Conservation (phyloP, 2,113 vertebrate genomes). For the Lampris incognitus region DNA sequence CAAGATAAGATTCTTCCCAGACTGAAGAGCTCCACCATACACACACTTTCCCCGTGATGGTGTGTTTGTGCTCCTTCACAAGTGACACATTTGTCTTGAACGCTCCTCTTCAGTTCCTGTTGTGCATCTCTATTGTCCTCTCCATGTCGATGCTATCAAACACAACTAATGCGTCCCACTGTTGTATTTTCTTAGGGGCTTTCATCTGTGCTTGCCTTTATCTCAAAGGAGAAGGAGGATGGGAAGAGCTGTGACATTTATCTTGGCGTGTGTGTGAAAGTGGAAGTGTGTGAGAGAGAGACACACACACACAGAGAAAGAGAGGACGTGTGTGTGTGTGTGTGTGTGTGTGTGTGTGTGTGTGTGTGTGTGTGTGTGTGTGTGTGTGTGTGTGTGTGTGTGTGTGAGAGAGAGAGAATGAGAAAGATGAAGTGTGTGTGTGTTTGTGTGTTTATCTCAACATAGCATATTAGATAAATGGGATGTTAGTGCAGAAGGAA, state of each 20-base stretch:
- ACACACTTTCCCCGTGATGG: conserved; percentile 8
- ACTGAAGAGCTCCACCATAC: conserved; percentile 13
- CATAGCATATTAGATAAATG: conserved; percentile 48
- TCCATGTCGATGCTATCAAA: conserved; percentile 73
- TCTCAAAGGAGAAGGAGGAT: conserved; percentile 59
- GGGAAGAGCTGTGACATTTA: conserved; percentile 75
- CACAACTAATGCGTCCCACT: conserved; percentile 70
- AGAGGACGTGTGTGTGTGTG: conserved; percentile 15
- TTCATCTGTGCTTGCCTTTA: conserved; percentile 76
- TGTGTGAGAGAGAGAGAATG: not conserved
- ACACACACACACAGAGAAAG: not conserved
- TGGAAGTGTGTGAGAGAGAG: not conserved
- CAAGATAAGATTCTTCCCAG: conserved; percentile 22
- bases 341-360: conserved; percentile 34
- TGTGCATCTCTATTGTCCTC: conserved; percentile 67
- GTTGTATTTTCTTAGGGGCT: conserved; percentile 76
- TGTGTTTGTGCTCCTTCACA: conserved; percentile 55
- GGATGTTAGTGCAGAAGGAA: conserved; percentile 58
- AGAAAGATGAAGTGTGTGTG: not conserved
- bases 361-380: conserved; percentile 17
- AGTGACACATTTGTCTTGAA: conserved; percentile 58
- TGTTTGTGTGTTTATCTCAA: conserved; percentile 52
- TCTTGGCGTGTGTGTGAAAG: conserved; percentile 57
- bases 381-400: conserved; percentile 38
- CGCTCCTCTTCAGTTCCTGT: conserved; percentile 53